Evolutionary conservation across 2,113 vertebrate genomes (phyloP).

Genomic region (Rafetus swinhoei): DNA sequence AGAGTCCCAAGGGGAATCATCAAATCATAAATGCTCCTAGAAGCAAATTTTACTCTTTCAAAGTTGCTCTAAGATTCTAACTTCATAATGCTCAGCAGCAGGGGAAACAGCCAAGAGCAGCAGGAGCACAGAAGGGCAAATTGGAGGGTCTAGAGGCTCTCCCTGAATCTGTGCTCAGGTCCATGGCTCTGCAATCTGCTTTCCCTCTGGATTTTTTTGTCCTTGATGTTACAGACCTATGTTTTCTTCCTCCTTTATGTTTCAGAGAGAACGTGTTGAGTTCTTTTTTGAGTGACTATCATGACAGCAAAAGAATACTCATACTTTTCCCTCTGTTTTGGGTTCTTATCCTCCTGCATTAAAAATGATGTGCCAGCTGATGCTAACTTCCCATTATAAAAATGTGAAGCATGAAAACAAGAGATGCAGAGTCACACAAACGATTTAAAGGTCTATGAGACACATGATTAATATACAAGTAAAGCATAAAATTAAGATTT

Average conservation of each 20-base stretch:
- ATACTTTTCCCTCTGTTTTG: neutral
- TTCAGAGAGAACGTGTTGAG: neutral
- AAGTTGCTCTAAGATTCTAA: neutral
- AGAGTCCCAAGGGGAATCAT: neutral
- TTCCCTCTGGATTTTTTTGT: neutral
- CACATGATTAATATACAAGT: neutral
- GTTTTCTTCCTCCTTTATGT: fast-evolving
- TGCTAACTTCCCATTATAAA: constrained; percentile 40
- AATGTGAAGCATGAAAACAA: constrained; percentile 33
- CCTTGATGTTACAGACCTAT: neutral
- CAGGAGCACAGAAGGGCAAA: neutral
- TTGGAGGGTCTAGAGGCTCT: neutral
- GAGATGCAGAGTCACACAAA: constrained; percentile 46
- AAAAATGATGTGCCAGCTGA: constrained; percentile 6
- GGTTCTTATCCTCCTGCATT: neutral
- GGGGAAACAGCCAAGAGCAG: neutral
- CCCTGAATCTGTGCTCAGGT: neutral
- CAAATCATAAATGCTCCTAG: neutral
- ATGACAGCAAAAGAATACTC: neutral
- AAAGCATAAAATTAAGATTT: constrained; percentile 34
- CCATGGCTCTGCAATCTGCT: neutral
- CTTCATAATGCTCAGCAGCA: neutral
- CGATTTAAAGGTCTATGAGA: constrained; percentile 20
- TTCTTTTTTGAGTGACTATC: neutral
- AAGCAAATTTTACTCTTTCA: neutral